A percentile compares a stretch with the other conserved stretches of the same genome.
Evolutionary conservation across 2,888 invertebrate genomes (phyloP).

Genomic region (Platycheirus albimanus): DNA sequence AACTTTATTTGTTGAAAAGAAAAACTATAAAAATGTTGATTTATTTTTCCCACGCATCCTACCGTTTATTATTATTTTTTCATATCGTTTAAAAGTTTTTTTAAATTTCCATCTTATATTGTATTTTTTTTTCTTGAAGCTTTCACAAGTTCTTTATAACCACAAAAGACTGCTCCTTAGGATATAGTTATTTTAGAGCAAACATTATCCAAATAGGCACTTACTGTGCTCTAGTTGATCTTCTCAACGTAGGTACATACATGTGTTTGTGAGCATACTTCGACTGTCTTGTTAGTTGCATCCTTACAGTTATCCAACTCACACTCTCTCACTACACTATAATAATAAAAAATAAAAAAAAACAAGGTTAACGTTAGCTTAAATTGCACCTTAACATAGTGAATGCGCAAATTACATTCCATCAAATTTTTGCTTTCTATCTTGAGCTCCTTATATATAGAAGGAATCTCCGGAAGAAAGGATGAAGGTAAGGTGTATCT

Average conservation of each 20-base stretch:
- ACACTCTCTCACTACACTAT: background rate
- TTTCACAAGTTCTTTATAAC: background rate
- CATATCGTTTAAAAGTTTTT: too few species aligned
- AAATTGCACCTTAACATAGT: slow-evolving; percentile 60
- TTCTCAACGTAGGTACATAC: background rate
- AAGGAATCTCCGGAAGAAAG: background rate
- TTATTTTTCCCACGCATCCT: too few species aligned
- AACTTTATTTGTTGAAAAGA: too few species aligned
- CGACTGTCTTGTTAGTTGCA: slow-evolving; percentile 18
- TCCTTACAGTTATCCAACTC: slow-evolving; percentile 11
- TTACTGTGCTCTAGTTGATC: slow-evolving; percentile 42
- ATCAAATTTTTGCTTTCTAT: slow-evolving; percentile 50
- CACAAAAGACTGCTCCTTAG: slow-evolving; percentile 32
- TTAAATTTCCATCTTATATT: too few species aligned
- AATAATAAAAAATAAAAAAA: background rate
- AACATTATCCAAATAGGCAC: slow-evolving; percentile 45
- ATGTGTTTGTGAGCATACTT: background rate
- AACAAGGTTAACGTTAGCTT: slow-evolving; percentile 42
- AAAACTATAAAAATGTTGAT: too few species aligned
- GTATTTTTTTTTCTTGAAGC: too few species aligned
- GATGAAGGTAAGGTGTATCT: slow-evolving; percentile 9
- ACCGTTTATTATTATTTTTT: too few species aligned
- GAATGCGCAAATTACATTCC: slow-evolving; percentile 68
- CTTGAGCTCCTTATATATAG: background rate
- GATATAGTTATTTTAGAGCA: slow-evolving; percentile 31